Conservation (phyloP, 2,113 vertebrate species). For the Ia io region DNA sequence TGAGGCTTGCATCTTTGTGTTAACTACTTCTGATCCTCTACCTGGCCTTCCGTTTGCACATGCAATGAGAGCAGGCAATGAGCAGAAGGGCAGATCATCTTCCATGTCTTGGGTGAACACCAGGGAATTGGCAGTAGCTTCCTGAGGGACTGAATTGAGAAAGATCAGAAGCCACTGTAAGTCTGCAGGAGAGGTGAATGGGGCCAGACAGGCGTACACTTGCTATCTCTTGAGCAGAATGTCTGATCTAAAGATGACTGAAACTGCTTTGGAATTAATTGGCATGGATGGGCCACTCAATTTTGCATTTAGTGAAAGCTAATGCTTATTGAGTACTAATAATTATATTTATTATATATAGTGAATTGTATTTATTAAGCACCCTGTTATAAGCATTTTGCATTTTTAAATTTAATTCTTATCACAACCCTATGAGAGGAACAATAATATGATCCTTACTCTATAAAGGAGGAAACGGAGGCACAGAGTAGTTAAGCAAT, state of each 20-base stretch:
- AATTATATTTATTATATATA: not conserved
- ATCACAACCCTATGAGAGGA: not conserved
- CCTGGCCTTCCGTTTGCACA: not conserved
- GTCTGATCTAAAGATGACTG: not conserved
- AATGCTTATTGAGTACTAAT: not conserved
- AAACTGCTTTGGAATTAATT: not conserved
- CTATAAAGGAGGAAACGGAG: not conserved
- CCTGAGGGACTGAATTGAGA: not conserved
- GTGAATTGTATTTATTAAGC: not conserved
- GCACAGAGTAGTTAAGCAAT: not conserved
- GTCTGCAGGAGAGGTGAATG: not conserved
- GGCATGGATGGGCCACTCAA: not conserved
- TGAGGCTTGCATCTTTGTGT: not conserved
- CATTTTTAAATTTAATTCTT: not conserved
- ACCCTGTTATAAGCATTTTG: not conserved
- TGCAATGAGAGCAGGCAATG: not conserved
- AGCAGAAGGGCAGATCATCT: not conserved
- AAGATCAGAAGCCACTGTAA: not conserved
- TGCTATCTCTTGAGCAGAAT: not conserved
- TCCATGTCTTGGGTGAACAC: not conserved
- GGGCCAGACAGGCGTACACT: not conserved
- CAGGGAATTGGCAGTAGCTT: not conserved
- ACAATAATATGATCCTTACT: not conserved
- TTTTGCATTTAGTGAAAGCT: not conserved
- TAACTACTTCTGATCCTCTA: not conserved